Conservation (phyloP, 2,888 invertebrate genomes). For the Hypercompe scribonia region DNA sequence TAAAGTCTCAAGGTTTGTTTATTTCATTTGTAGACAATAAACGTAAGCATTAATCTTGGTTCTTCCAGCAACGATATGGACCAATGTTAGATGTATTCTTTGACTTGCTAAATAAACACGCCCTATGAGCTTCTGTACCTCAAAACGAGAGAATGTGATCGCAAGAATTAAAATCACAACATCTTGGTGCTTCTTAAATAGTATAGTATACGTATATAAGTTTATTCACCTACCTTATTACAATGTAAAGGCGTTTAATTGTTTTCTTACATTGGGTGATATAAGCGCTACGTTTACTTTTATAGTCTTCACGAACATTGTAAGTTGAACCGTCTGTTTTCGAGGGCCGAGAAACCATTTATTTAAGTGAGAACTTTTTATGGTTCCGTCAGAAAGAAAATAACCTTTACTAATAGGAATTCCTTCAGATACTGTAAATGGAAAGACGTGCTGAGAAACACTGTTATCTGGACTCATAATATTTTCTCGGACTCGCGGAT, state of each 20-base stretch:
- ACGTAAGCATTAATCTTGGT: constrained; percentile 38
- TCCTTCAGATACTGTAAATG: constrained; percentile 82
- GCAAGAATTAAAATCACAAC: constrained; percentile 40
- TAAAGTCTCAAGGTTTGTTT: constrained; percentile 24
- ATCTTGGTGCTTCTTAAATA: constrained; percentile 23
- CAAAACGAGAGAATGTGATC: constrained; percentile 39
- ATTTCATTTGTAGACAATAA: constrained; percentile 26
- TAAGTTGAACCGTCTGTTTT: constrained; percentile 74
- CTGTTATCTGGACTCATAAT: constrained; percentile 77
- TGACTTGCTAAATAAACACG: constrained; percentile 42
- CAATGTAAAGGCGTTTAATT: constrained; percentile 63
- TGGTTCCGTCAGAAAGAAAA: constrained; percentile 78
- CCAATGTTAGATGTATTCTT: constrained; percentile 41
- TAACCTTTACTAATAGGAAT: constrained; percentile 82
- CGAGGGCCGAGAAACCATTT: constrained; percentile 72
- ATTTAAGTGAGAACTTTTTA: constrained; percentile 80
- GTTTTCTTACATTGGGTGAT: constrained; percentile 66
- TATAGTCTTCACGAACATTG: constrained; percentile 72
- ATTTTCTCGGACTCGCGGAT: constrained; percentile 73
- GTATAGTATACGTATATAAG: constrained; percentile 15
- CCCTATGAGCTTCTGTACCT: constrained; percentile 25
- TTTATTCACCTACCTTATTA: constrained; percentile 39
- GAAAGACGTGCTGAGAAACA: constrained; percentile 77
- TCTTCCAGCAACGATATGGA: constrained; percentile 44
- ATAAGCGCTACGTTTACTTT: constrained; percentile 70